These are phyloP conservation scores for Platycnemis pennipes DNA, from an alignment of 2,888 invertebrate genomes.

Conservation along the genomic window DNA sequence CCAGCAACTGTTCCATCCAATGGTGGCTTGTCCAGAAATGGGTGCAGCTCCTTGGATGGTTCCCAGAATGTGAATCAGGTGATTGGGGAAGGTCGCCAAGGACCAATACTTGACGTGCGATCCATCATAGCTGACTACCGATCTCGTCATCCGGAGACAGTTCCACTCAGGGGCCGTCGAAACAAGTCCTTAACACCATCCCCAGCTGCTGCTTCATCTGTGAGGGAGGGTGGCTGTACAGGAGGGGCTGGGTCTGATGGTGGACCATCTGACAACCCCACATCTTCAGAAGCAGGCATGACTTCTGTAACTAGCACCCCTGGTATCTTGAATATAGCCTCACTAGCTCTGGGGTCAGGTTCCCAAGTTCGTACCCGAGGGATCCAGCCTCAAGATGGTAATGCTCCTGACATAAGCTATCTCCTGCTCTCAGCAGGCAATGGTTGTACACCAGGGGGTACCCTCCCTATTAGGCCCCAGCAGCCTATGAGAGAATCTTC, in stretches of 20 bases:
- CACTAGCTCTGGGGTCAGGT: conserved; percentile 79
- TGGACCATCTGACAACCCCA: conserved; percentile 76
- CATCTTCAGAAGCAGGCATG: conserved; percentile 81
- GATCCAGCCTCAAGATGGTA: conserved; percentile 42
- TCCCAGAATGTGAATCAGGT: conserved; percentile 81
- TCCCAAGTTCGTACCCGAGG: conserved; percentile 77
- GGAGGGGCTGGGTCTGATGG: conserved; percentile 70
- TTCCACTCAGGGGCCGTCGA: conserved; percentile 77
- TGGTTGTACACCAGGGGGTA: conserved; percentile 10
- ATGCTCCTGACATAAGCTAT: conserved; percentile 45
- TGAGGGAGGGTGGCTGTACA: background rate
- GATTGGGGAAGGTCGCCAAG: conserved; percentile 85
- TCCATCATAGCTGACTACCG: conserved; percentile 91
- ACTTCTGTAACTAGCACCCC: conserved; percentile 80
- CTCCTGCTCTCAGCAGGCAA: conserved; percentile 54
- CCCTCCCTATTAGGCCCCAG: conserved; percentile 43
- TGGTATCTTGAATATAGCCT: conserved; percentile 72
- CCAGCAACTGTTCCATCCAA: conserved; percentile 59
- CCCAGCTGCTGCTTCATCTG: conserved; percentile 60
- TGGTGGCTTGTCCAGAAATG: conserved; percentile 43
- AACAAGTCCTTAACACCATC: conserved; percentile 72
- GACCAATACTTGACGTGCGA: conserved; percentile 90
- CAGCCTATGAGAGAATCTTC: conserved; percentile 73
- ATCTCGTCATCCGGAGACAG: conserved; percentile 87
- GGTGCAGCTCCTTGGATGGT: conserved; percentile 70